These are phyloP conservation scores for Mustela lutreola DNA, from an alignment of 2,113 vertebrate genomes.

Conservation along the genomic window DNA sequence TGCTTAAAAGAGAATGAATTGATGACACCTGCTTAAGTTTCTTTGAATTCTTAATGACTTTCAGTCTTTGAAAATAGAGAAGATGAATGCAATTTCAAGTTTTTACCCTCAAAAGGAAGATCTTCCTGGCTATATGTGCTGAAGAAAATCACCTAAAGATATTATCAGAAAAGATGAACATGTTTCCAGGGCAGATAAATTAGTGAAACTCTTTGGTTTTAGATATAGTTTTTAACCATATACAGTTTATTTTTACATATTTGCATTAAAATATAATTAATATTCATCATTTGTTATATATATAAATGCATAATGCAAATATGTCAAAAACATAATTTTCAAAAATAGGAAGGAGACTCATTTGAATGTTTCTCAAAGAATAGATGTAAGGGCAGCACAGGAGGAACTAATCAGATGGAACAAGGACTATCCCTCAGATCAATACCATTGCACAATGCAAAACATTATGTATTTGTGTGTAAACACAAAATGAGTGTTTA, in stretches of 20 bases:
- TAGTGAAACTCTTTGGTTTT: neutral
- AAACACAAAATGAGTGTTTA: neutral
- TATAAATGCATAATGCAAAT: neutral
- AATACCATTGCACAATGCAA: neutral
- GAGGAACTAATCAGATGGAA: neutral
- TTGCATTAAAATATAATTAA: neutral
- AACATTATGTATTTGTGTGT: neutral
- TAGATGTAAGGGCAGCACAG: neutral
- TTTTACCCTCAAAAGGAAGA: neutral
- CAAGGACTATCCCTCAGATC: neutral
- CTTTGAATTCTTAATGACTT: neutral
- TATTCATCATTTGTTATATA: neutral
- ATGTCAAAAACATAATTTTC: neutral
- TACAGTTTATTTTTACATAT: neutral
- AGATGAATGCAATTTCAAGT: neutral
- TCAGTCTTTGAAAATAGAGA: slow-evolving; percentile 28
- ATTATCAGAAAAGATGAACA: neutral
- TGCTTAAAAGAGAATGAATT: neutral
- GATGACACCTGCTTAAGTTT: neutral
- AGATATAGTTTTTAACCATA: neutral
- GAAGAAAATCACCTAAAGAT: neutral
- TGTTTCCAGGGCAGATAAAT: neutral
- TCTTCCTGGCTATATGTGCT: neutral
- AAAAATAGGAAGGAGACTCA: neutral
- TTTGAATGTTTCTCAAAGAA: neutral